phyloP scores from a whole-genome alignment of 2,888 invertebrate species.

The Coenonympha glycerion region DNA sequence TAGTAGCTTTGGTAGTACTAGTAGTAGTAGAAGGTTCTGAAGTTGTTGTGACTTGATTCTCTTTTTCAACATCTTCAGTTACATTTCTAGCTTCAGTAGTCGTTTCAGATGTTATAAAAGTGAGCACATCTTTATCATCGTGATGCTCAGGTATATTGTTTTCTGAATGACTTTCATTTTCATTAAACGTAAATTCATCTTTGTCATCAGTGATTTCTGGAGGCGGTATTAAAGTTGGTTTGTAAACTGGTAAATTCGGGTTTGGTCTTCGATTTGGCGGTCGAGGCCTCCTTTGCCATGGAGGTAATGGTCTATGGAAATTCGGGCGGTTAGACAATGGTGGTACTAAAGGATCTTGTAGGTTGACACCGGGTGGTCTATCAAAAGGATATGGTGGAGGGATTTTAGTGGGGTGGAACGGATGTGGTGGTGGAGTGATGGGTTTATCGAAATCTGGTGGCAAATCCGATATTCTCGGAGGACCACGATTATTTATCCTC shows the following conservation, averaged over 20 bases:
- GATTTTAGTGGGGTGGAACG: conserved; percentile 66
- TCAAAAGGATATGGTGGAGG: conserved; percentile 86
- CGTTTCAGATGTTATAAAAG: conserved; percentile 37
- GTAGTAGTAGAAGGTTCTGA: conserved; percentile 39
- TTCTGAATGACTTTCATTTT: conserved; percentile 60
- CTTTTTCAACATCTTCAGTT: conserved; percentile 42
- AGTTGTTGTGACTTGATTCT: conserved; percentile 40
- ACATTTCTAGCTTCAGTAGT: conserved; percentile 31
- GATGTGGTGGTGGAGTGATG: conserved; percentile 63
- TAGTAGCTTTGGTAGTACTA: conserved; percentile 34
- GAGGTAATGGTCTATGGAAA: conserved; percentile 77
- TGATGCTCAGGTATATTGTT: conserved; percentile 51
- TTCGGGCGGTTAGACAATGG: conserved; percentile 75
- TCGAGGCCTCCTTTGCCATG: conserved; percentile 79
- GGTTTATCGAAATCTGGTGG: conserved; percentile 81
- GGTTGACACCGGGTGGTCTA: conserved; percentile 80
- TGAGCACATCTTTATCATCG: conserved; percentile 32
- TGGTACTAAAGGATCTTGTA: conserved; percentile 85
- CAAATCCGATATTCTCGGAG: conserved; percentile 87
- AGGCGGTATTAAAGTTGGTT: conserved; percentile 75
- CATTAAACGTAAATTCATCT: conserved; percentile 47
- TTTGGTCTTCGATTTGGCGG: conserved; percentile 74
- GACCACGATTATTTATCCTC: conserved; percentile 92
- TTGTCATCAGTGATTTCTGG: conserved; percentile 52
- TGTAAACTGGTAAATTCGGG: conserved; percentile 77